Evolutionary conservation across 53 echinoderm and acorn worm species (phyloP).

Genomic region (Crossaster papposus): DNA sequence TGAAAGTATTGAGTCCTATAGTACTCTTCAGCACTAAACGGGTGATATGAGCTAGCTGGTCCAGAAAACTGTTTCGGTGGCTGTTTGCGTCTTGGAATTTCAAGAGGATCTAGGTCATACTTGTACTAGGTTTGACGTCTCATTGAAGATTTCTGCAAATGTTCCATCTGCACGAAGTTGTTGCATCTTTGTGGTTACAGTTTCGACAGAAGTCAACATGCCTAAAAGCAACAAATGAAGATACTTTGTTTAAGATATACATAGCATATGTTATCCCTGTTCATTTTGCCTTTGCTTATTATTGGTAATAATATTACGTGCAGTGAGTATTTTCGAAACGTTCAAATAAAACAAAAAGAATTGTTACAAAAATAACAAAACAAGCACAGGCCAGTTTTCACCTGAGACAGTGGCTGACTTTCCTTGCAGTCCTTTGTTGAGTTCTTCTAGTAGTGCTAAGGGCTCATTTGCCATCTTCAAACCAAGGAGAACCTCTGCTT

Average conservation of each 20-base stretch:
- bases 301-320: too few species aligned
- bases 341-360: too few species aligned
- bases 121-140: slow-evolving; percentile 26
- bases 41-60: slow-evolving; percentile 25
- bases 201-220: slow-evolving; percentile 23
- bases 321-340: too few species aligned
- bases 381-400: slow-evolving; percentile 6
- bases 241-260: not conserved
- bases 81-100: slow-evolving; percentile 55
- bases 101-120: slow-evolving; percentile 53
- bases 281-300: too few species aligned
- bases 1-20: slow-evolving; percentile 41
- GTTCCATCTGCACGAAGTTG: slow-evolving; percentile 28
- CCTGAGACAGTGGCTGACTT: slow-evolving; percentile 62
- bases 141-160: slow-evolving; percentile 47
- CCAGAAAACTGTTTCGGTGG: slow-evolving; percentile 43
- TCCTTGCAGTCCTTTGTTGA: slow-evolving; percentile 60
- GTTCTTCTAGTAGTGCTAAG: slow-evolving; percentile 63
- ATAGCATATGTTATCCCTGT: not conserved
- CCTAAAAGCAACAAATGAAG: slow-evolving; percentile 17
- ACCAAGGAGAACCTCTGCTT: slow-evolving; percentile 64
- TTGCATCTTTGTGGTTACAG: slow-evolving; percentile 34
- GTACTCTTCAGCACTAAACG: slow-evolving; percentile 59
- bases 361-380: not conserved
- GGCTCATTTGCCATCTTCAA: slow-evolving; percentile 65